These are phyloP conservation scores for Paraescarpia echinospica DNA, from an alignment of 1,140 invertebrate genomes.

Conservation along the genomic window DNA sequence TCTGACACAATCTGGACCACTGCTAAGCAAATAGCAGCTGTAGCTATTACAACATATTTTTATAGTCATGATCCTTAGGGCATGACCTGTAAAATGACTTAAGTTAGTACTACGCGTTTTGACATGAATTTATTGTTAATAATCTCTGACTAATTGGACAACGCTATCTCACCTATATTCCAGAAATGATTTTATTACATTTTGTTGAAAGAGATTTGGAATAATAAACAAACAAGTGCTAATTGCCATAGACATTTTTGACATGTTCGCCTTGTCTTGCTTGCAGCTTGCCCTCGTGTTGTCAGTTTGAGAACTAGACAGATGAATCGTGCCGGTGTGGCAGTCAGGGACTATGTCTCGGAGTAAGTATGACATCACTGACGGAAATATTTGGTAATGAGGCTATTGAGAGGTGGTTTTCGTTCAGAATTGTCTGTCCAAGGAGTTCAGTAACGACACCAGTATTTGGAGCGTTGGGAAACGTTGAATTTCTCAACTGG, in stretches of 20 bases:
- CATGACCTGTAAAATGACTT: background rate
- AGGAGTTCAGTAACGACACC: no score
- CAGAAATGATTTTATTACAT: background rate
- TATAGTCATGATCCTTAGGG: background rate
- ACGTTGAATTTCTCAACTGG: no score
- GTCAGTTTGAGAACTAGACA: constrained; percentile 8
- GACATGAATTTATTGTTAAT: background rate
- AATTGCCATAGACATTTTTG: background rate
- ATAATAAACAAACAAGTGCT: background rate
- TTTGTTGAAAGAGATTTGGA: background rate
- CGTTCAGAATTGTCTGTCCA: no score
- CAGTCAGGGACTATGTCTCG: constrained; percentile 52
- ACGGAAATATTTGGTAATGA: background rate
- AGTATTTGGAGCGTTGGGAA: no score
- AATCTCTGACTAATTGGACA: background rate
- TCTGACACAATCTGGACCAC: no score
- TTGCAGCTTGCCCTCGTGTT: background rate
- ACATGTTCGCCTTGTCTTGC: background rate
- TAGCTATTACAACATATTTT: background rate
- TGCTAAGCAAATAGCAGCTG: no score
- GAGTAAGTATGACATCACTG: constrained; percentile 34
- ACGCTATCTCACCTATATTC: background rate
- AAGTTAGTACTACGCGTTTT: background rate
- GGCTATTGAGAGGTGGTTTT: no score
- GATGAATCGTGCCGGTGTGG: constrained; percentile 37